A percentile compares a stretch with the other conserved stretches of the same genome.
These are phyloP conservation scores for Cremastinae sp. DNA, from an alignment of 2,888 invertebrate genomes.

Conservation along the genomic window DNA sequence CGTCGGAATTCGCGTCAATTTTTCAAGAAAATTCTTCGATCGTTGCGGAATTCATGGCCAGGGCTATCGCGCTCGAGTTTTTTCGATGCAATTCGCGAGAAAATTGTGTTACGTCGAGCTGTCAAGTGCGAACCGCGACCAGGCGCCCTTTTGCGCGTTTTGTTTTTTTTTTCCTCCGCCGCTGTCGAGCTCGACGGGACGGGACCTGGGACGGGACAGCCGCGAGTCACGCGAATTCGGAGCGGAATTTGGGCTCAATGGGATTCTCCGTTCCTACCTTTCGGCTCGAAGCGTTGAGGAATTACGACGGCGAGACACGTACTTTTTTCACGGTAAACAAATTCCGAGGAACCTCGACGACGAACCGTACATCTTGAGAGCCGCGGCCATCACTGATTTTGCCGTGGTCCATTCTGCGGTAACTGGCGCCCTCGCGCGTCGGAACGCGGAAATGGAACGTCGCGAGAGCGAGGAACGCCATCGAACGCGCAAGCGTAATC, in stretches of 20 bases:
- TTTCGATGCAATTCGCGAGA: conserved; percentile 3
- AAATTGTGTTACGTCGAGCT: conserved; percentile 34
- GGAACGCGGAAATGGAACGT: conserved; percentile 21
- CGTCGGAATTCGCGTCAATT: no score
- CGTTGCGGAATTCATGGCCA: conserved; percentile 28
- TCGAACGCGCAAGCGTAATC: neutral
- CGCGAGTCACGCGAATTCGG: neutral
- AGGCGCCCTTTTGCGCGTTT: conserved; percentile 31
- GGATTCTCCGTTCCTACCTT: conserved; percentile 38
- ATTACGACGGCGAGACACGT: conserved; percentile 22
- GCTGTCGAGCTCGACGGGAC: conserved; percentile 5
- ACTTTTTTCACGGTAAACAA: conserved; percentile 68
- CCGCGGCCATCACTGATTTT: conserved; percentile 74
- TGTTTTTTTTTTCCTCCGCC: conserved; percentile 12
- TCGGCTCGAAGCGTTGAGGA: neutral
- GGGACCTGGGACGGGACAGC: conserved; percentile 11
- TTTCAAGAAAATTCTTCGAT: no score
- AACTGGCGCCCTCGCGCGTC: conserved; percentile 80
- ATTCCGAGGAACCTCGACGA: conserved; percentile 63
- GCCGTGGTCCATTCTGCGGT: conserved; percentile 81
- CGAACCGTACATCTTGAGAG: conserved; percentile 69
- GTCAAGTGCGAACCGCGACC: conserved; percentile 52
- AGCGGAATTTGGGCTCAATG: neutral
- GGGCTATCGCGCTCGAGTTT: neutral
- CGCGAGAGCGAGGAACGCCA: conserved; percentile 10